A percentile compares a stretch with the other conserved stretches of the same genome.
Conservation (phyloP, 2,113 vertebrate genomes). For the Zosterops japonicus region DNA sequence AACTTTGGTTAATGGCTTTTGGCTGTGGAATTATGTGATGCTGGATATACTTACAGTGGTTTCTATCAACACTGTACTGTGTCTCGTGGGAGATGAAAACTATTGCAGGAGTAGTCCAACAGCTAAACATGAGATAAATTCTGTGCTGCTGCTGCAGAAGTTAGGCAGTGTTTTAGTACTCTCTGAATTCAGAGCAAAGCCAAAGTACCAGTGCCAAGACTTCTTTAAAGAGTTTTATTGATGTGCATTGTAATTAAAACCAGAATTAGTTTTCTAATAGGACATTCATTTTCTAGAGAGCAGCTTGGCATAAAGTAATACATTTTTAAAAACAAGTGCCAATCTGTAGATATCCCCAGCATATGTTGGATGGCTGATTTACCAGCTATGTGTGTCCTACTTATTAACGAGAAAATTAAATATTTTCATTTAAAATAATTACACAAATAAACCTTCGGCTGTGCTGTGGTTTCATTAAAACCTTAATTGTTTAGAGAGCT, state of each 20-base stretch:
- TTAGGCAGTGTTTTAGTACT: not conserved
- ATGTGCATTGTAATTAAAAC: constrained; percentile 57
- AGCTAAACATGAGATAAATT: not conserved
- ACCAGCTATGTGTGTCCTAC: constrained; percentile 16
- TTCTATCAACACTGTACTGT: not conserved
- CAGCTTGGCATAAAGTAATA: constrained; percentile 44
- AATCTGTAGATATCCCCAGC: constrained; percentile 19
- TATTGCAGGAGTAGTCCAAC: not conserved
- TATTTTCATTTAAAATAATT: constrained; percentile 41
- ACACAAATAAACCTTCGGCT: constrained; percentile 27
- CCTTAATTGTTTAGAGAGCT: constrained; percentile 59
- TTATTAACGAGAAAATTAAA: constrained; percentile 55
- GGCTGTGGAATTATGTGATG: not conserved
- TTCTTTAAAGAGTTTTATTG: constrained; percentile 29
- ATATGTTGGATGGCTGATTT: constrained; percentile 15
- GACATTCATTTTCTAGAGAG: constrained; percentile 32
- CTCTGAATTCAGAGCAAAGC: constrained; percentile 20
- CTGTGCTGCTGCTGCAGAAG: not conserved
- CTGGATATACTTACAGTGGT: not conserved
- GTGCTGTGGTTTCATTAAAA: constrained; percentile 46
- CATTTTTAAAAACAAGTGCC: constrained; percentile 10
- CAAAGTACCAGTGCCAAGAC: not conserved
- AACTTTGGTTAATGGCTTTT: not conserved
- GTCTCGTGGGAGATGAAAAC: not conserved
- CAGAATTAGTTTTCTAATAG: constrained; percentile 48